Conservation (phyloP, 2,113 vertebrate species). For the Lamprotornis superbus region DNA sequence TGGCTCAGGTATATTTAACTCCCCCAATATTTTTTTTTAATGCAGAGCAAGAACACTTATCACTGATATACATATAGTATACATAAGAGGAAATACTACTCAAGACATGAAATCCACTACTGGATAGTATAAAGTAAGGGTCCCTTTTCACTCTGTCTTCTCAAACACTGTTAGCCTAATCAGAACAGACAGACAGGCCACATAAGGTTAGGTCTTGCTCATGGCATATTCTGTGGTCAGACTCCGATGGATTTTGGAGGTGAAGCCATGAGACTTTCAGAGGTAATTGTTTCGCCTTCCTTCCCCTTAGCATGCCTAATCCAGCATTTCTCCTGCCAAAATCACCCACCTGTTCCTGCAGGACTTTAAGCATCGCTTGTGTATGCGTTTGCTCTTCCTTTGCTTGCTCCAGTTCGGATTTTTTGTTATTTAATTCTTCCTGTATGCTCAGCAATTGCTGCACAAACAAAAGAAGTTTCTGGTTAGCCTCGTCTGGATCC, state of each 20-base stretch:
- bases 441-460: conserved; percentile 91
- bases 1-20: not conserved
- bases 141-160: not conserved
- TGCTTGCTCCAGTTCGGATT: conserved; percentile 87
- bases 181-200: not conserved
- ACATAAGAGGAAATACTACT: not conserved
- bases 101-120: not conserved
- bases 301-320: not conserved
- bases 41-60: not conserved
- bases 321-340: not conserved
- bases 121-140: not conserved
- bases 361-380: conserved; percentile 76
- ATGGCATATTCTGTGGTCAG: not conserved
- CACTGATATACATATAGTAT: not conserved
- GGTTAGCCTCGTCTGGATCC: not conserved
- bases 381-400: conserved; percentile 85
- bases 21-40: not conserved
- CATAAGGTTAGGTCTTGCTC: not conserved
- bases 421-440: conserved; percentile 87
- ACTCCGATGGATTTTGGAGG: not conserved
- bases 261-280: not conserved
- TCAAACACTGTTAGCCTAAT: not conserved
- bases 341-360: conserved; percentile 80
- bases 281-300: not conserved
- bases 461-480: conserved; percentile 45